These are phyloP conservation scores for Leptosomus discolor DNA, from an alignment of 2,113 vertebrate genomes.

Conservation along the genomic window DNA sequence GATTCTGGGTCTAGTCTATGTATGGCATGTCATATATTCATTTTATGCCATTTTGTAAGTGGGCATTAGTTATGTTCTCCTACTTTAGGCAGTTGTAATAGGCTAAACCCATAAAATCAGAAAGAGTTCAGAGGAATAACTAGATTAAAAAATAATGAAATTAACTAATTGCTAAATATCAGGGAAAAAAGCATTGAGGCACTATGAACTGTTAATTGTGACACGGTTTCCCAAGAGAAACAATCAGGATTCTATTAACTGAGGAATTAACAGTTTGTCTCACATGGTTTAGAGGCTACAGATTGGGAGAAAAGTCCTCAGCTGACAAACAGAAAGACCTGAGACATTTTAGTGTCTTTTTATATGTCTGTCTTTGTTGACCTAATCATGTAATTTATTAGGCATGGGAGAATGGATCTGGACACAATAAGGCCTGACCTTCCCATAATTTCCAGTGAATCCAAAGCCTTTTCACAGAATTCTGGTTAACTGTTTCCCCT, in stretches of 20 bases:
- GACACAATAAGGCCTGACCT: slow-evolving; percentile 53
- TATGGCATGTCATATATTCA: background rate
- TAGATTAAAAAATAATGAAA: background rate
- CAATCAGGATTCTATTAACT: background rate
- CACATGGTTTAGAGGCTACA: background rate
- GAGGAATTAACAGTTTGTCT: background rate
- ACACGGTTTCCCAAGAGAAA: background rate
- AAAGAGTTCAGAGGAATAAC: background rate
- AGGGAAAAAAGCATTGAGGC: background rate
- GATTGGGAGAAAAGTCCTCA: background rate
- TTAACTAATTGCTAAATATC: background rate
- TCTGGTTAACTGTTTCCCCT: slow-evolving; percentile 68
- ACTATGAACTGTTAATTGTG: background rate
- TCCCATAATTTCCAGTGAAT: slow-evolving; percentile 66
- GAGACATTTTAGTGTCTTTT: background rate
- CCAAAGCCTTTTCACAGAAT: slow-evolving; percentile 62
- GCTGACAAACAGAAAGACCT: background rate
- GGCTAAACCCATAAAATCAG: background rate
- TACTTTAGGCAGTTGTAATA: background rate
- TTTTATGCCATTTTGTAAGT: background rate
- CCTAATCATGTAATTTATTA: slow-evolving; percentile 20
- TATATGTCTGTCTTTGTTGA: background rate
- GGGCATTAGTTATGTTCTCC: background rate
- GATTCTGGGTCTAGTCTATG: background rate
- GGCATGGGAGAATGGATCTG: slow-evolving; percentile 53